Conservation (phyloP, 2,113 vertebrate species). For the Xerus inauris region DNA sequence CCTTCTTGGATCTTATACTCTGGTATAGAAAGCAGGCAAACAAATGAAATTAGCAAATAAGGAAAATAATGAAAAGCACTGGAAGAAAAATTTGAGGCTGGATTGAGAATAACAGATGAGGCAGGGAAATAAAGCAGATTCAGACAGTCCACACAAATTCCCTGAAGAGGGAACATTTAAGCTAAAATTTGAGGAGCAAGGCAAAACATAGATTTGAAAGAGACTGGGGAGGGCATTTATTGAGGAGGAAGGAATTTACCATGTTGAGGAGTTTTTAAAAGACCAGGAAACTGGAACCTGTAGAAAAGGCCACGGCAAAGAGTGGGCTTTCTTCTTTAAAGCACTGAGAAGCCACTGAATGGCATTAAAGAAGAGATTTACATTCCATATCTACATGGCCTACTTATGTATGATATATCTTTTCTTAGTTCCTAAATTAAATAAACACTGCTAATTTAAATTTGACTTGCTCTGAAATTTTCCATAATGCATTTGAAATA, state of each 20-base stretch:
- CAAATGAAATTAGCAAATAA: conserved; percentile 27
- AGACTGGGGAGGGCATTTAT: neutral
- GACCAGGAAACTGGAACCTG: neutral
- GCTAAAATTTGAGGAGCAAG: neutral
- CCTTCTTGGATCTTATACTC: neutral
- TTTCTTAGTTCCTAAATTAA: conserved; percentile 51
- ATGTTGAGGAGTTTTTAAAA: neutral
- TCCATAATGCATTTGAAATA: conserved; percentile 17
- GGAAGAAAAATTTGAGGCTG: neutral
- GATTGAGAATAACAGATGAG: neutral
- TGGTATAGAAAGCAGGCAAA: neutral
- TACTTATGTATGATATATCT: neutral
- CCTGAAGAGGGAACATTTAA: neutral
- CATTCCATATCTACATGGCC: neutral
- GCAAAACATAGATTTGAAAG: neutral
- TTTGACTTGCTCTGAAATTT: conserved; percentile 37
- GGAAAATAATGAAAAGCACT: neutral
- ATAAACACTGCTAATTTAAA: conserved; percentile 53
- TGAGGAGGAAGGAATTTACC: neutral
- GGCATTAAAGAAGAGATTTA: neutral
- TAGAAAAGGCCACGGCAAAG: neutral
- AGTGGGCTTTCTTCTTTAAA: neutral
- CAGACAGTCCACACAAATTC: neutral
- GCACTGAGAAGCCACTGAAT: neutral
- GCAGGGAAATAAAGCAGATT: accelerated